phyloP scores from a whole-genome alignment of 1,140 invertebrate genomes.

The Schlechtendalia chinensis region DNA sequence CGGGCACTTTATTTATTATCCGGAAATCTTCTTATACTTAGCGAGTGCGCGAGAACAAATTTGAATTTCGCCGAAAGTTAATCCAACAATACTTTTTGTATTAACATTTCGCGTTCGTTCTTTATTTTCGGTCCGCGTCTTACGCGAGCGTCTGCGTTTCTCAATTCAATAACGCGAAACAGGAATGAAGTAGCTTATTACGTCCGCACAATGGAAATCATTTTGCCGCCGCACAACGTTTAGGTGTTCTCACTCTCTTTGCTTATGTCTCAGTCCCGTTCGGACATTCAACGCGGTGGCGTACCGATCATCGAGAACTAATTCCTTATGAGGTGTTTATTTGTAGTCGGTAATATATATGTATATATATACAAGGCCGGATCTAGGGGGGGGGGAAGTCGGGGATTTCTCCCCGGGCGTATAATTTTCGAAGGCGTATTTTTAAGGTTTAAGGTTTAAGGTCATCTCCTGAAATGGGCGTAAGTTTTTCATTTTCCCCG shows the following conservation, averaged over 20 bases:
- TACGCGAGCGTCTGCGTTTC: neutral
- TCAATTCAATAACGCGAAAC: conserved; percentile 18
- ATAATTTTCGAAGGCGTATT: too few species aligned
- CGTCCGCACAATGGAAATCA: conserved; percentile 22
- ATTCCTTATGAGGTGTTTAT: too few species aligned
- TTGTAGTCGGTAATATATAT: too few species aligned
- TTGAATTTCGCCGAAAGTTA: conserved; percentile 32
- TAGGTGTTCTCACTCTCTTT: neutral
- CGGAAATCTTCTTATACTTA: conserved; percentile 19
- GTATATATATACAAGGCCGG: too few species aligned
- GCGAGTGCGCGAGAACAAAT: neutral
- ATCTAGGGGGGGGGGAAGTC: too few species aligned
- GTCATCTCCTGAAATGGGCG: too few species aligned
- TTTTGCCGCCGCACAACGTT: neutral
- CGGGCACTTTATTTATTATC: conserved; percentile 37
- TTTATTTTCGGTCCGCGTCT: neutral
- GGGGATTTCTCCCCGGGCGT: too few species aligned
- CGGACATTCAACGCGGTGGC: conserved; percentile 7
- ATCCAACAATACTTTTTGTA: conserved; percentile 32
- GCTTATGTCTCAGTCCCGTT: neutral
- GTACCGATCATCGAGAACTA: too few species aligned
- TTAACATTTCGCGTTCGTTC: conserved; percentile 16
- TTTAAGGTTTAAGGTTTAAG: too few species aligned
- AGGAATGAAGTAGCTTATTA: neutral
- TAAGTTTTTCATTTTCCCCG: too few species aligned